Base-by-base conservation (phyloP, 2,888 invertebrate genomes). In the Zaprionus bogoriensis region DNA sequence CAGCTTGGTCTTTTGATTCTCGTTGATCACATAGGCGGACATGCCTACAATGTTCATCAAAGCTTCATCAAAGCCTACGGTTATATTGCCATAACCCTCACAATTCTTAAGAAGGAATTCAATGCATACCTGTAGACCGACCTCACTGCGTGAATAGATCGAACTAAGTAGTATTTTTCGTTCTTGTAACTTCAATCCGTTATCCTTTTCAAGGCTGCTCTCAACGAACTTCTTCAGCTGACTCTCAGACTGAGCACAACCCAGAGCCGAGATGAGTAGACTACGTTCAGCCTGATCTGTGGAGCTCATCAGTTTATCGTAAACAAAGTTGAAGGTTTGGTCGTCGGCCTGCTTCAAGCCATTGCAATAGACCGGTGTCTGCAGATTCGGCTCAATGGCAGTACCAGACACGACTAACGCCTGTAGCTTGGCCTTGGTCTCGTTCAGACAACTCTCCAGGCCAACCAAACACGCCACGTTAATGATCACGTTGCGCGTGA, bases 251-350 rank as follows among this genome's bases (percentile, higher is more conserved):
- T 92, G 90, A 2, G 94, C 92, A 77, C 96, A 96, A 6, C 94
- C 94, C 46, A 96, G 87, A 0, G 94, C 92, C 0, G 91, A 91
- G 41, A 95, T 91, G 0, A 95, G 89, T 12, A 92, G 91, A 0
- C 92, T 89, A 63, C 93, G 93, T 66, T 94, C 94, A 0, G 93
- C 93, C 6, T 94, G 93, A 57, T 93, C 92, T 0, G 91, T 90
- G 0, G 92, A 92, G 0, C 71, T 74, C 47, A 91, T 78, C 77
- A 94, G 94, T 58, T 90, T 91, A 0, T 92, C 61, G 91, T 93
- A 94, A 9, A 94, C 91, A 89, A 92, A 94, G 47, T 94, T 89
- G 91, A 95, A 96, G 81, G 94, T 92, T 0, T 87, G 91, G 3
- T 92, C 92, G 0, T 88, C 92, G 0, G 88, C 80, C 41, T 84